Evolutionary conservation across 2,888 invertebrate species (phyloP), one percentile per base, ranked within the genome.

Genomic region (Hirudinaria manillensis): DNA sequence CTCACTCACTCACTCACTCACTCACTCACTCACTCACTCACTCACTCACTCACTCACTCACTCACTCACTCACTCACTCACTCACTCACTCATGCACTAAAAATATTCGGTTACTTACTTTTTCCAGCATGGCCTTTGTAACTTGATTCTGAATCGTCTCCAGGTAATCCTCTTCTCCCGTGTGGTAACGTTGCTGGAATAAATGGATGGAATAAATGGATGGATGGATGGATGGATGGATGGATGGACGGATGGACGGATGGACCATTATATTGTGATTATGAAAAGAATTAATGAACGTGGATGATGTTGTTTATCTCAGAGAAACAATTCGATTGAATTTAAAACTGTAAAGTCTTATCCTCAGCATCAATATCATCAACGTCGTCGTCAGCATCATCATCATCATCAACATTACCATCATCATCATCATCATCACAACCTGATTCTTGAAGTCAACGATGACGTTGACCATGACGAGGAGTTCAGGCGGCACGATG

Each of bases 401-500:
- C 3, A 6, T 34, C 68, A 3, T 16, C 3, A 32, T 34, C 32
- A 68, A 2, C 32, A 29, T 36, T 32, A n/a, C 3, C 3, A 68
- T 34, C 68, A 68, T 36, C 68, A 34, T 36, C 68, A 68, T 68
- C 32, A 24, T 34, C 68, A 3, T 36, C 68, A 55, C 32, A 77
- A 84, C 84, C 82, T 84, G 83, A 77, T 82, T 83, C 79, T 85
- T 86, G 79, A 84, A 83, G 80, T 98, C 97, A 82, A 98, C 89
- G 79, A 98, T 93, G 80, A 98, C 97, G 88, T 99, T 99, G 82
- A 98, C 93, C 97, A 98, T 98, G 45, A 96, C 95, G 86, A 98
- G 98, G 87, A 97, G 93, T 88, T 99, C 98, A 51, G 94, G 92
- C 4, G 96, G 97, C 81, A 98, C 90, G 82, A 96, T 93, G 87